Evolutionary conservation across 2,797 vertebrate genomes (phyloP).

Genomic region (Tragopan temminckii): DNA sequence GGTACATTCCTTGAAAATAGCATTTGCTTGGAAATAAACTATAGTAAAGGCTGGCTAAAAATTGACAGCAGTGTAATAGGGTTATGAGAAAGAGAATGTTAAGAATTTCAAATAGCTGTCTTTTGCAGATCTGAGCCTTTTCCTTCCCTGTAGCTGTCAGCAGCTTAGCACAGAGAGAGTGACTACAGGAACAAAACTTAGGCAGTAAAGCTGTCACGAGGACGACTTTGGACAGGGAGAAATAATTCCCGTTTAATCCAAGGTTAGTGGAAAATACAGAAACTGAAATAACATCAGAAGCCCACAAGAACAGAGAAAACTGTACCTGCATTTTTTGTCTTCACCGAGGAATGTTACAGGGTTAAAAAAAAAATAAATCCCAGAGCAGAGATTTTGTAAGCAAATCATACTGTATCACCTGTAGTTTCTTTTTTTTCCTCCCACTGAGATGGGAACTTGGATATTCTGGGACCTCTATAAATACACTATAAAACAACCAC

Average conservation of each 20-base stretch:
- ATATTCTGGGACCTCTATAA: background rate
- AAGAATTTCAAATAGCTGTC: background rate
- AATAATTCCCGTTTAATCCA: background rate
- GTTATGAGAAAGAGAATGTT: constrained; percentile 10
- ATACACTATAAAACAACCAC: background rate
- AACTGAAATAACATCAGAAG: background rate
- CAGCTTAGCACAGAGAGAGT: background rate
- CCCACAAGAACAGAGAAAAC: background rate
- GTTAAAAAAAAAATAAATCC: background rate
- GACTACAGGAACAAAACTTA: background rate
- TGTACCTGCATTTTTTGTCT: background rate
- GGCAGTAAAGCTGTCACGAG: background rate
- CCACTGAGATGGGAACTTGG: background rate
- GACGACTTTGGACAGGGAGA: background rate
- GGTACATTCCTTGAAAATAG: background rate
- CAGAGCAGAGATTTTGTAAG: background rate
- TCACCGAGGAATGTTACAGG: background rate
- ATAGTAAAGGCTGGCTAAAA: background rate
- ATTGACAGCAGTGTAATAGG: background rate
- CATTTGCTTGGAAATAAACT: constrained; percentile 6
- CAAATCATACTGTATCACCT: background rate
- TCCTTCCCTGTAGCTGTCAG: background rate
- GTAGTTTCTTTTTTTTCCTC: background rate
- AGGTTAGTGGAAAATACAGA: background rate
- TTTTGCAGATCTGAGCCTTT: background rate